Conservation (phyloP, 1,140 invertebrate genomes). For the Penaeus indicus region DNA sequence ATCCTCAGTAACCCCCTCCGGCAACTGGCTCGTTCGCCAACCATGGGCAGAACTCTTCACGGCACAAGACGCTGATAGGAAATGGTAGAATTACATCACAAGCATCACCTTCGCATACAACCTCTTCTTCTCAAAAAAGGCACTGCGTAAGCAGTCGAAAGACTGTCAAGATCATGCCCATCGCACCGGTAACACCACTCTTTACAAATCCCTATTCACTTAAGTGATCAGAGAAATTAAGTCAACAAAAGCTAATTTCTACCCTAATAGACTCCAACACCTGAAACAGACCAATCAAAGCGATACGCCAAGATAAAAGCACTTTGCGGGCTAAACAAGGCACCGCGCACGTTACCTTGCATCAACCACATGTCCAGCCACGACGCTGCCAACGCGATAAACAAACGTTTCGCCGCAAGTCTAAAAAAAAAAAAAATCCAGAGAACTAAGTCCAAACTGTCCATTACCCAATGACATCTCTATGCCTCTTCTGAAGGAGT, state of each 20-base stretch:
- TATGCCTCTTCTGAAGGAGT: too few relatives aligned
- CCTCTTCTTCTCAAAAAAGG: conserved; percentile 1
- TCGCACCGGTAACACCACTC: background rate
- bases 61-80: background rate
- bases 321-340: background rate
- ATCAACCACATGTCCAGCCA: background rate
- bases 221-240: conserved; percentile 1
- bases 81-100: background rate
- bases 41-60: background rate
- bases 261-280: background rate
- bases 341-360: background rate
- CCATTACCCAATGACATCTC: too few relatives aligned
- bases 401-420: too few relatives aligned
- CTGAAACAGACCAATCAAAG: background rate
- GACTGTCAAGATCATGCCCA: background rate
- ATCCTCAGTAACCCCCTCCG: background rate
- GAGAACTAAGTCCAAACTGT: too few relatives aligned
- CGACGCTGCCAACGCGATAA: too few relatives aligned
- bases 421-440: too few relatives aligned
- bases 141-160: background rate
- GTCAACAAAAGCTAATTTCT: background rate
- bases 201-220: background rate
- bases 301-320: background rate
- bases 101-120: background rate
- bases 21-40: background rate